These are phyloP conservation scores for Samia ricini DNA, from an alignment of 1,140 invertebrate species.

Conservation along the genomic window DNA sequence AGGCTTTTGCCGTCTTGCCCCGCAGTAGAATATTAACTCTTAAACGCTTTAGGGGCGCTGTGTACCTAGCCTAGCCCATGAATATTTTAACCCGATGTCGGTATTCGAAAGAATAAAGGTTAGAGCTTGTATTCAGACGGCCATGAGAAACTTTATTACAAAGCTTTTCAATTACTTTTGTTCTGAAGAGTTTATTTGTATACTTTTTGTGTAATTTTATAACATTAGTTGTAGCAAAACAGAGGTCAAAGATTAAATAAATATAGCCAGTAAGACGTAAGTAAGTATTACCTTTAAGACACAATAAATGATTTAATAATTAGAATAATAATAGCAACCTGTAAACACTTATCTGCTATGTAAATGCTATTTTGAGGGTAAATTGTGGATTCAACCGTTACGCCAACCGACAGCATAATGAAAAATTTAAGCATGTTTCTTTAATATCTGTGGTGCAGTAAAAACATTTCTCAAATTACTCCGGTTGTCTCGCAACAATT, in stretches of 20 bases:
- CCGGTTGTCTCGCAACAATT: too few relatives aligned
- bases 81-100: constrained; percentile 19
- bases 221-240: neutral
- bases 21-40: constrained; percentile 25
- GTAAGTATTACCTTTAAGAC: too few relatives aligned
- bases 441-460: too few relatives aligned
- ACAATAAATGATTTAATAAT: too few relatives aligned
- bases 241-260: neutral
- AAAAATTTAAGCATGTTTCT: too few relatives aligned
- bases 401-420: too few relatives aligned
- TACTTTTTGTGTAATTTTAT: neutral
- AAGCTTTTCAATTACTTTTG: neutral
- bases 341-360: too few relatives aligned
- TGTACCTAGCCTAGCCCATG: constrained; percentile 15
- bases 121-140: neutral
- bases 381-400: too few relatives aligned
- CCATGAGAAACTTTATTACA: neutral
- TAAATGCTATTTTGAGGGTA: too few relatives aligned
- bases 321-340: too few relatives aligned
- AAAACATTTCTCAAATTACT: too few relatives aligned
- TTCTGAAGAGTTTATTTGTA: neutral
- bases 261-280: too few relatives aligned
- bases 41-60: constrained; percentile 17
- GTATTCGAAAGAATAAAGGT: constrained; percentile 3
- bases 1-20: constrained; percentile 18